phyloP scores from a whole-genome alignment of 2,113 vertebrate species.

The Cynocephalus volans region DNA sequence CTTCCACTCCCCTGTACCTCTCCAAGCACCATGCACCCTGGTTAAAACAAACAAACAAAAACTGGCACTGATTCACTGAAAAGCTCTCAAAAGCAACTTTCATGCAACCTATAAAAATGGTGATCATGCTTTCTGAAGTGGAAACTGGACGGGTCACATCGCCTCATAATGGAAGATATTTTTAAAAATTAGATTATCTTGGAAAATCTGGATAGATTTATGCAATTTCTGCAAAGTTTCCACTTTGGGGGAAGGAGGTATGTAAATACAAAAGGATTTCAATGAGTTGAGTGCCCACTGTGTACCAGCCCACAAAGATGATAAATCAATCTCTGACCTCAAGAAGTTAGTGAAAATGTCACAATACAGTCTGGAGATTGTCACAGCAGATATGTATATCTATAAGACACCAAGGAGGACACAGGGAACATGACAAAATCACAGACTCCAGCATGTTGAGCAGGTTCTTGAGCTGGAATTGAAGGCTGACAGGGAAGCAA shows the following conservation, averaged over 20 bases:
- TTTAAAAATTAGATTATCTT: constrained; percentile 38
- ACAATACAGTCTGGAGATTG: not conserved
- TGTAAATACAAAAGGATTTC: not conserved
- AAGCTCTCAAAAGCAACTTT: constrained; percentile 7
- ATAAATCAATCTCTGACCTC: not conserved
- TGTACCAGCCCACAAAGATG: not conserved
- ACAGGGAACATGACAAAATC: not conserved
- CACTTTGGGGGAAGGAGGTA: not conserved
- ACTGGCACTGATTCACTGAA: not conserved
- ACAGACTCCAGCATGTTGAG: not conserved
- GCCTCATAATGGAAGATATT: not conserved
- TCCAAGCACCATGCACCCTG: not conserved
- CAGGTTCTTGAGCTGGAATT: not conserved
- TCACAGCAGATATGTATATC: not conserved
- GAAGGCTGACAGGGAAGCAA: not conserved
- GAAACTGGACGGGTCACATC: not conserved
- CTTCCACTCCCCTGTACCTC: not conserved
- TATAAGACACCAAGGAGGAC: not conserved
- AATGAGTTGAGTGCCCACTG: not conserved
- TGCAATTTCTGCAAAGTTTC: constrained; percentile 30
- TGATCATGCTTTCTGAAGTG: not conserved
- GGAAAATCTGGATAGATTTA: not conserved
- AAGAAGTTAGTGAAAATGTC: not conserved
- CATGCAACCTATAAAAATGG: not conserved
- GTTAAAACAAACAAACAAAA: not conserved